phyloP scores from a whole-genome alignment of 1,140 invertebrate species.

The Sminthurinus signatus region DNA sequence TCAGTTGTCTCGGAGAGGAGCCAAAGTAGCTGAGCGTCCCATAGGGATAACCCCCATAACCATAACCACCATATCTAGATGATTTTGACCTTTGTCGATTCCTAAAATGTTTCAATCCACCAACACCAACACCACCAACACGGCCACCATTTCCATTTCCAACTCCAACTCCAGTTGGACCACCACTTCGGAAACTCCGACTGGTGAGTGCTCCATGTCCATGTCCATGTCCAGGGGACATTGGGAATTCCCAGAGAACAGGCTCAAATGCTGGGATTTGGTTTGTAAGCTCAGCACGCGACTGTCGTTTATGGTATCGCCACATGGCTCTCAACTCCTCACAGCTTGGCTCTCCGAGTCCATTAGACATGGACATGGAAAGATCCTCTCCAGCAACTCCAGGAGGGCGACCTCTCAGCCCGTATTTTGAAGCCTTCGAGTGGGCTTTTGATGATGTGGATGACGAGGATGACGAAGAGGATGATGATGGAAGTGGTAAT shows the following conservation, averaged over 20 bases:
- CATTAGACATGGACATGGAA: conserved; percentile 19
- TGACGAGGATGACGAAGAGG: no score
- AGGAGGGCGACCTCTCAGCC: background rate
- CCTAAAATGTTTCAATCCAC: no score
- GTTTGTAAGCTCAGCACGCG: conserved; percentile 74
- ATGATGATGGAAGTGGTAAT: no score
- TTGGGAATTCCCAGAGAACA: conserved; percentile 26
- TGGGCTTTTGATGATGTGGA: no score
- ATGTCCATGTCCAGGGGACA: background rate
- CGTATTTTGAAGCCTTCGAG: background rate
- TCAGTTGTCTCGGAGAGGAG: background rate
- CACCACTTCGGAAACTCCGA: background rate
- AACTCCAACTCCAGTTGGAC: no score
- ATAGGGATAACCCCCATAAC: background rate
- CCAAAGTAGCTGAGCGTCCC: conserved; percentile 10
- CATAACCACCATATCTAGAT: no score
- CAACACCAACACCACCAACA: no score
- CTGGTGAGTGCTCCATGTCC: no score
- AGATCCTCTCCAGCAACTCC: background rate
- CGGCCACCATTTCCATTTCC: no score
- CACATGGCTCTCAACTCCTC: conserved; percentile 83
- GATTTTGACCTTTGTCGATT: background rate
- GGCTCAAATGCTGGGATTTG: conserved; percentile 60
- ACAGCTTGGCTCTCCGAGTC: conserved; percentile 63
- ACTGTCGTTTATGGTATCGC: conserved; percentile 81